These are phyloP conservation scores for Thamnaconus septentrionalis DNA, from an alignment of 2,113 vertebrate genomes.

Conservation along the genomic window DNA sequence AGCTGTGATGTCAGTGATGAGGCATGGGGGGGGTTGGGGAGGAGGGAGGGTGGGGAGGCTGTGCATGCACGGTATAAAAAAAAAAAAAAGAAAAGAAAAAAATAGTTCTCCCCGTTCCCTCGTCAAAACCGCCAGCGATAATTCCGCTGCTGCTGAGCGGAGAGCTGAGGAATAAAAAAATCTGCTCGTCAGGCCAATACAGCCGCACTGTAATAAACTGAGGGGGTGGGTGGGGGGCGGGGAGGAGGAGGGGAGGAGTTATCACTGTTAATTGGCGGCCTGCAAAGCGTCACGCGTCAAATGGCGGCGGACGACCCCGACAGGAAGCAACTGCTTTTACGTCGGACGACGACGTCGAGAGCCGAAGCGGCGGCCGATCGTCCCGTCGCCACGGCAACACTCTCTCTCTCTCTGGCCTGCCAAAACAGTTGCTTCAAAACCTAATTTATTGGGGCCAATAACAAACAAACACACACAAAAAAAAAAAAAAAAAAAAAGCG, in stretches of 20 bases:
- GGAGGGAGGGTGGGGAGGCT: too few species aligned
- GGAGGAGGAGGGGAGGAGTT: too few species aligned
- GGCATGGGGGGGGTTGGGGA: too few species aligned
- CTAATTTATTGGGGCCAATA: too few species aligned
- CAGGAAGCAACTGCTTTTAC: conserved; percentile 60
- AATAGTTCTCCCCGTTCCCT: conserved; percentile 32
- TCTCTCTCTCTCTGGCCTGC: too few species aligned
- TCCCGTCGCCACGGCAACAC: too few species aligned
- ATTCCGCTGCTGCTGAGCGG: conserved; percentile 50
- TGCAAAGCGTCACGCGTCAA: conserved; percentile 64
- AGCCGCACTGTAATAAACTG: conserved; percentile 59
- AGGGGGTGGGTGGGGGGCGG: conserved; percentile 11
- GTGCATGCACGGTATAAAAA: too few species aligned
- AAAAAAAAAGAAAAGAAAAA: too few species aligned
- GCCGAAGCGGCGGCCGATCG: conserved; percentile 8
- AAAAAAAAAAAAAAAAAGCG: too few species aligned
- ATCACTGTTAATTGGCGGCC: conserved; percentile 70
- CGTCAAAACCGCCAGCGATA: conserved; percentile 37
- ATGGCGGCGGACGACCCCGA: conserved; percentile 62
- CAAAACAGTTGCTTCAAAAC: too few species aligned
- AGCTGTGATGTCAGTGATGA: too few species aligned
- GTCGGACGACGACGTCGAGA: conserved; percentile 39
- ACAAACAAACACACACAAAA: too few species aligned
- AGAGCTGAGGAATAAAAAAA: conserved; percentile 45
- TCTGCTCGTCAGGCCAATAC: conserved; percentile 63